These are phyloP conservation scores for Rhinogobio ventralis DNA, from an alignment of 2,797 vertebrate genomes.

Conservation along the genomic window DNA sequence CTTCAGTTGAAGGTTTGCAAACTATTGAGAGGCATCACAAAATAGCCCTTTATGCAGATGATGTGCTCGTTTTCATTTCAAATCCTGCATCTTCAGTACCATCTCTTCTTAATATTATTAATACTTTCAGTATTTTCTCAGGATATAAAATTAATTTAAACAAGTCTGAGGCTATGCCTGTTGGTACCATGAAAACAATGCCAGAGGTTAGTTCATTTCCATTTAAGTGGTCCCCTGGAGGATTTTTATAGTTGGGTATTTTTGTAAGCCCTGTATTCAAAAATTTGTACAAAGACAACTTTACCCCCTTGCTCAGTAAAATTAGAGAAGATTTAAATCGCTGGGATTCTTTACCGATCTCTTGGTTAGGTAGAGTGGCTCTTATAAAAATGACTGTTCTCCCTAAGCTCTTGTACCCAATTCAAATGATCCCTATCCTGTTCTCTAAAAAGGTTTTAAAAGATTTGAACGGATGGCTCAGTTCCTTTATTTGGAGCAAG, in stretches of 20 bases:
- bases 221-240: slow-evolving; percentile 35
- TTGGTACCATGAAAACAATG: not conserved
- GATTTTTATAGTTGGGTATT: slow-evolving; percentile 37
- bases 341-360: no score
- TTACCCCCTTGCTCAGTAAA: no score
- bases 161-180: slow-evolving; percentile 45
- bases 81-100: not conserved
- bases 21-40: not conserved
- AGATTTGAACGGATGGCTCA: no score
- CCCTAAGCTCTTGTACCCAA: no score
- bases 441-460: no score
- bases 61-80: not conserved
- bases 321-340: no score
- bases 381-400: no score
- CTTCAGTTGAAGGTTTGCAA: not conserved
- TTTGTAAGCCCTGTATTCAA: not conserved
- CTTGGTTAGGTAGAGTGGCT: no score
- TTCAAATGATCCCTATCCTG: no score
- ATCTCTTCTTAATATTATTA: no score
- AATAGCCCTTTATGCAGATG: not conserved
- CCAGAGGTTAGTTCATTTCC: not conserved
- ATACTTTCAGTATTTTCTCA: slow-evolving; percentile 12
- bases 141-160: slow-evolving; percentile 34
- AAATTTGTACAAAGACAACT: no score
- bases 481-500: no score